phyloP scores from a whole-genome alignment of 2,888 invertebrate genomes.

The Cantharis rustica region DNA sequence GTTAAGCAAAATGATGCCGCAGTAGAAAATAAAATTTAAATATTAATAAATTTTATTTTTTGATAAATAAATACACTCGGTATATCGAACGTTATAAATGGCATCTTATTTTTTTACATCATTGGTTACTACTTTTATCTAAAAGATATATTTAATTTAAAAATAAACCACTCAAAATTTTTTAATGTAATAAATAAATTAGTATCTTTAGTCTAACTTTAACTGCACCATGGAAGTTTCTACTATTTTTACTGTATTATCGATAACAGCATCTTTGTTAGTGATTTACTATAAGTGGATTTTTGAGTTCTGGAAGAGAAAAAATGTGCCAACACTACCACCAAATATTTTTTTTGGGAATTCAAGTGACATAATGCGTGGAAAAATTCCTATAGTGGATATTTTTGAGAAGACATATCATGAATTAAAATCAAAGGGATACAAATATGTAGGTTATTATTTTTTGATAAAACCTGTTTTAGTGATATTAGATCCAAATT shows the following conservation, averaged over 20 bases:
- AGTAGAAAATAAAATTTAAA: too few species aligned
- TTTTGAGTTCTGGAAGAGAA: not conserved
- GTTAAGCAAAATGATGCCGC: too few species aligned
- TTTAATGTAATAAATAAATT: too few species aligned
- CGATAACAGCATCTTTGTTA: not conserved
- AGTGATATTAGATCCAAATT: slow-evolving; percentile 45
- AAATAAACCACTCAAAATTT: too few species aligned
- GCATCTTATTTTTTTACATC: too few species aligned
- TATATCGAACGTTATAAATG: too few species aligned
- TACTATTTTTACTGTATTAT: not conserved
- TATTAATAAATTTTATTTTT: too few species aligned
- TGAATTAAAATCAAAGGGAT: slow-evolving; percentile 9
- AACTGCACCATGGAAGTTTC: too few species aligned
- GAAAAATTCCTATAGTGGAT: not conserved
- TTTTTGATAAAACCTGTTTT: slow-evolving; percentile 21
- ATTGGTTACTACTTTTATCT: too few species aligned
- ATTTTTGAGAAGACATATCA: not conserved
- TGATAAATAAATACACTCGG: too few species aligned
- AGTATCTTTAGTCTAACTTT: too few species aligned
- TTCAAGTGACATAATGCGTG: not conserved
- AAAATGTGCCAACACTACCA: not conserved
- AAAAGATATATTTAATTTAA: too few species aligned
- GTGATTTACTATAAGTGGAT: not conserved
- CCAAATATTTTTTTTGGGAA: not conserved
- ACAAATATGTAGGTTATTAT: slow-evolving; percentile 18